Conservation (phyloP, 2,888 invertebrate genomes). For the Melinopterus prodromus region DNA sequence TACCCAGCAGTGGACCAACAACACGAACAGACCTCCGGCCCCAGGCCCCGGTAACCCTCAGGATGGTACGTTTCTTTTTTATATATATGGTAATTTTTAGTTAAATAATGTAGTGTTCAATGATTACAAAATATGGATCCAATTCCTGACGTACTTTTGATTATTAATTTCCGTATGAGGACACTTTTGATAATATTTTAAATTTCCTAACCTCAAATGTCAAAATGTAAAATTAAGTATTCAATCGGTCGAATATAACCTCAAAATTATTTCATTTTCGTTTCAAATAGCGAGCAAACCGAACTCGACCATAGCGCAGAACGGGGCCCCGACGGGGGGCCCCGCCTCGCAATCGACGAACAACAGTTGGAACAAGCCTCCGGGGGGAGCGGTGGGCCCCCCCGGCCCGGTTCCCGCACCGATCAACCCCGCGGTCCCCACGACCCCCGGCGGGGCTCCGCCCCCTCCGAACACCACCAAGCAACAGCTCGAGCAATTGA, state of each 20-base stretch:
- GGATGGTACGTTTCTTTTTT: slow-evolving; percentile 52
- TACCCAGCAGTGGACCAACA: slow-evolving; percentile 59
- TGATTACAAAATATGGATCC: slow-evolving; percentile 23
- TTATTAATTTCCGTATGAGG: background rate
- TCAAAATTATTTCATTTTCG: background rate
- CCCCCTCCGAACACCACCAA: slow-evolving; percentile 76
- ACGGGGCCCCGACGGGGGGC: slow-evolving; percentile 54
- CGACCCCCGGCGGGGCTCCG: slow-evolving; percentile 32
- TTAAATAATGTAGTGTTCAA: too few relatives aligned
- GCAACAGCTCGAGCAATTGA: slow-evolving; percentile 85
- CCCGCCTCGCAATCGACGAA: slow-evolving; percentile 55
- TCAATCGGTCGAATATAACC: background rate
- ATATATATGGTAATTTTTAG: too few relatives aligned
- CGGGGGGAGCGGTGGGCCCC: slow-evolving; percentile 34
- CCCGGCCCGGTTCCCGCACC: slow-evolving; percentile 39
- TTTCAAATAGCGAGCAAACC: slow-evolving; percentile 54
- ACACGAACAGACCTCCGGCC: slow-evolving; percentile 56
- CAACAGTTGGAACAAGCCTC: slow-evolving; percentile 54
- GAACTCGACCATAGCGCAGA: slow-evolving; percentile 60
- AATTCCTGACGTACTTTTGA: slow-evolving; percentile 13
- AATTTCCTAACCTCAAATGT: background rate
- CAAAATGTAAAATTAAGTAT: background rate
- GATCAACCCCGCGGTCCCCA: slow-evolving; percentile 47
- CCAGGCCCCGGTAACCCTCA: slow-evolving; percentile 54
- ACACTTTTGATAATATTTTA: background rate